Conservation (phyloP, 2,797 vertebrate species). For the Oceanodroma leucorhoa region DNA sequence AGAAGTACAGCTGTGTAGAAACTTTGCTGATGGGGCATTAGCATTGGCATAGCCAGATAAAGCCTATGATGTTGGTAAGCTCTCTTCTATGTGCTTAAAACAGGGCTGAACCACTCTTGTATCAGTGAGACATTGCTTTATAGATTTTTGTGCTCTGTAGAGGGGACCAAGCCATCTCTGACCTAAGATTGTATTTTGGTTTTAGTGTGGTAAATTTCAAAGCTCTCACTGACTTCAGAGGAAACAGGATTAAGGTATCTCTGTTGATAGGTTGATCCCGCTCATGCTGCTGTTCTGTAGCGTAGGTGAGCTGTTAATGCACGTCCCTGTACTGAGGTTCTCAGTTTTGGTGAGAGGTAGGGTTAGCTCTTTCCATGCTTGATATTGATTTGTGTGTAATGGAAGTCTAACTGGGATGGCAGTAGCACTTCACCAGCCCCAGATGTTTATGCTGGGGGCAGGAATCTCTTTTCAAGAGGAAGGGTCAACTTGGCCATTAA, state of each 20-base stretch:
- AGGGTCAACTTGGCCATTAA: not conserved
- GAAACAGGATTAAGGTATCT: not conserved
- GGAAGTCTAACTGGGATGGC: not conserved
- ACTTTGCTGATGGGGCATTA: not conserved
- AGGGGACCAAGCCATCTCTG: not conserved
- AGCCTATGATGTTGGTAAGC: not conserved
- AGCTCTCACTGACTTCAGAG: not conserved
- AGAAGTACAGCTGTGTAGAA: not conserved
- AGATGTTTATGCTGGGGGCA: not conserved
- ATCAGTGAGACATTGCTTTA: not conserved
- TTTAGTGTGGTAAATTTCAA: not conserved
- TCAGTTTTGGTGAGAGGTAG: not conserved
- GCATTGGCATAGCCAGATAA: not conserved
- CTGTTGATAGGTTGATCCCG: rapidly evolving
- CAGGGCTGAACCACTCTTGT: not conserved
- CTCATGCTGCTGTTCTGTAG: not conserved
- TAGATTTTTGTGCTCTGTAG: not conserved
- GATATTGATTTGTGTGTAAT: not conserved
- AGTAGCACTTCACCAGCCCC: not conserved
- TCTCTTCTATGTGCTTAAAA: not conserved
- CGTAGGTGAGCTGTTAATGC: not conserved
- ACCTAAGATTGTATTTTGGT: not conserved
- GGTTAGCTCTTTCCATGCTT: not conserved
- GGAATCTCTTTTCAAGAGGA: not conserved
- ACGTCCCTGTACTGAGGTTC: rapidly evolving